These are phyloP conservation scores for Enteromius afrohamiltoni DNA, from an alignment of 2,797 vertebrate species.

Conservation along the genomic window DNA sequence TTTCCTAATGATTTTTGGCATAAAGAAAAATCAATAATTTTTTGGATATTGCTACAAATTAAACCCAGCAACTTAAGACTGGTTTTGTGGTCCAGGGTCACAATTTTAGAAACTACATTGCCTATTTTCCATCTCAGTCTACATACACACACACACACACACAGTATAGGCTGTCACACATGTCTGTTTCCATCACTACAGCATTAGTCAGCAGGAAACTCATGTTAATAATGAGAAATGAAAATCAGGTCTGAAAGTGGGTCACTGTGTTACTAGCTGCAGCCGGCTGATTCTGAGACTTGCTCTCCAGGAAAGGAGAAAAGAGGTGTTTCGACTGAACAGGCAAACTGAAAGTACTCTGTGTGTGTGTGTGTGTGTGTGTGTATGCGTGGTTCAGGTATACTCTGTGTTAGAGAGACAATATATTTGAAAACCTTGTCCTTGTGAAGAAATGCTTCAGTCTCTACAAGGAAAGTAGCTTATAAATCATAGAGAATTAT, in stretches of 20 bases:
- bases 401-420: neutral
- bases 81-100: neutral
- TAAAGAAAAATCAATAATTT: no score
- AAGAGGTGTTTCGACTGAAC: neutral
- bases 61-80: no score
- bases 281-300: neutral
- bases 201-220: conserved; percentile 18
- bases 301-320: neutral
- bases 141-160: neutral
- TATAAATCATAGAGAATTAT: neutral
- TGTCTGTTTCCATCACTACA: conserved; percentile 4
- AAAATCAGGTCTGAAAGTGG: conserved; percentile 35
- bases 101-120: neutral
- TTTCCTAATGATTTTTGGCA: no score
- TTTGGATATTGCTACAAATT: no score
- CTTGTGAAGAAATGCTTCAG: neutral
- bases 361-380: conserved; percentile 9
- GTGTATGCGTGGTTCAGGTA: conserved; percentile 1
- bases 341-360: neutral
- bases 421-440: neutral
- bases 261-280: conserved; percentile 22
- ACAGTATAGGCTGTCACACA: neutral
- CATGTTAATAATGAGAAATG: conserved; percentile 26
- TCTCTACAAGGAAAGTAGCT: neutral
- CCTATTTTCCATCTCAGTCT: neutral